Base-by-base conservation (phyloP, 2,113 vertebrate species). In the Myiozetetes cayanensis region DNA sequence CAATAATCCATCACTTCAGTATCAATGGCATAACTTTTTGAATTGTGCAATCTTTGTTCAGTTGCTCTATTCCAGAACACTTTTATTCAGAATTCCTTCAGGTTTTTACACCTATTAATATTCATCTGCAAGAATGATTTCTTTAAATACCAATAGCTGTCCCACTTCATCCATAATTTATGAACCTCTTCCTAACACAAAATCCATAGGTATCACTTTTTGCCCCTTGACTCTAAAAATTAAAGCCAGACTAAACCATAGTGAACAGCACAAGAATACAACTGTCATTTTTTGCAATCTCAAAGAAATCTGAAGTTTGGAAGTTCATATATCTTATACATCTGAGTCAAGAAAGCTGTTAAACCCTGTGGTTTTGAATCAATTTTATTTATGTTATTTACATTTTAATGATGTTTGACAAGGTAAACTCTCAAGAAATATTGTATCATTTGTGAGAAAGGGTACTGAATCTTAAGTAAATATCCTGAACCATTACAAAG, bases 341-440 rank as follows among this genome's bases (percentile, higher is more conserved):
- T 93, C 72, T 95, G 79, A 93, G 85, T 96, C 78, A 91, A 96
- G 39, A 97, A 97, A 89, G 72, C 89, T 96, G 95, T 96, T 96
- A 97, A 85, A 96, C 83, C 85, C 87, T 46, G 62, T 72, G 87
- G 90, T 89, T 97, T 92, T 85, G 96, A 96, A 95, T 95, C 66
- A 49, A 82, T 93, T 97, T 96, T 97, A 84, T 97, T 97, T 97
- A 95, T 93, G 96, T 97, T 97, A 97, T 97, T 98, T 98, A 97
- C 89, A 97, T 97, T 97, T 98, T 95, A 96, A 96, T 91, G 90
- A 82, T 82, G 71, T 96, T 96, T 95, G 92, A 97, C 73, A 87
- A 95, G 78, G 87, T 91, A 97, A 97, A 94, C 65, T 96, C 93
- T 96, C 96, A 96, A 97, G 89, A 97, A 96, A 97, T 97, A 93